Evolutionary conservation across 2,113 vertebrate species (phyloP).

Genomic region (Ceyx margarethae): DNA sequence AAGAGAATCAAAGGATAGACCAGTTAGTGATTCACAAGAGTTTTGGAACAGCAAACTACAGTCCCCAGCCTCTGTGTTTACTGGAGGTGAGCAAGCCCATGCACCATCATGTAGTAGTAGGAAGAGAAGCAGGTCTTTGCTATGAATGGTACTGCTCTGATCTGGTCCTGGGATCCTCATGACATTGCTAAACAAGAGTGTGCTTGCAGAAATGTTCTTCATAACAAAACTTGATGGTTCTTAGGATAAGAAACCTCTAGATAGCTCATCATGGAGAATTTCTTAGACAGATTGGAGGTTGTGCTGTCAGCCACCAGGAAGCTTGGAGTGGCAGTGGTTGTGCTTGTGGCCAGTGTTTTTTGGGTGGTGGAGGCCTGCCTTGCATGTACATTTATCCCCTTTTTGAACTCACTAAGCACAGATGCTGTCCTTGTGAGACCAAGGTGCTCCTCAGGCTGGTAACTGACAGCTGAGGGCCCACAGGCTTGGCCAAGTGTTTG

Average conservation of each 20-base stretch:
- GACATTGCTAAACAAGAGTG: neutral
- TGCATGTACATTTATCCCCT: rapidly evolving
- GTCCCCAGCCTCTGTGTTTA: neutral
- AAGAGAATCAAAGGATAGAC: neutral
- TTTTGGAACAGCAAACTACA: neutral
- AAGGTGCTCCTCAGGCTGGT: neutral
- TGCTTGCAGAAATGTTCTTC: neutral
- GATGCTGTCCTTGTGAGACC: neutral
- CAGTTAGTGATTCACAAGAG: neutral
- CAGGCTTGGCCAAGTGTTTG: neutral
- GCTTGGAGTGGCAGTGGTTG: rapidly evolving
- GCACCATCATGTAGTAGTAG: neutral
- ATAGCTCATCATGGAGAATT: neutral
- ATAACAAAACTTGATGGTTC: neutral
- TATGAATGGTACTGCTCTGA: neutral
- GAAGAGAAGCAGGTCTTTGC: neutral
- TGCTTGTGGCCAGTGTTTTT: neutral
- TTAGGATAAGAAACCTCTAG: neutral
- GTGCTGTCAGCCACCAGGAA: rapidly evolving
- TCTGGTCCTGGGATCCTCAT: neutral
- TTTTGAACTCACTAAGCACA: neutral
- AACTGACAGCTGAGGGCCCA: rapidly evolving
- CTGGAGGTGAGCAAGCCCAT: rapidly evolving
- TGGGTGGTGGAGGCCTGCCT: neutral
- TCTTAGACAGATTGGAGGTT: neutral